Base-by-base conservation (phyloP, 1,140 invertebrate genomes). In the Macrocentrus cingulum region DNA sequence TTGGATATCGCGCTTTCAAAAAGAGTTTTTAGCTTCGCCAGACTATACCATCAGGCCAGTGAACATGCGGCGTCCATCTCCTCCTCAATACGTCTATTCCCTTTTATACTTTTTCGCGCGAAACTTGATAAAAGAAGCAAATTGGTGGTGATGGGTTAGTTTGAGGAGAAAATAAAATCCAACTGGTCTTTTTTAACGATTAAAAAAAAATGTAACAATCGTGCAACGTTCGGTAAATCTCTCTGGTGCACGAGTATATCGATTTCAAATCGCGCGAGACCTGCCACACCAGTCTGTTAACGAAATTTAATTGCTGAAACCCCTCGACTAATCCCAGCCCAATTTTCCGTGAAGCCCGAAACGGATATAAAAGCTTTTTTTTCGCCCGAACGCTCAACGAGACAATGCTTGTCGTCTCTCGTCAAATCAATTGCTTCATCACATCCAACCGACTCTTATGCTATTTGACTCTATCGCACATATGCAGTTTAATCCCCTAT, bases 221-320 rank as follows among this genome's bases (percentile, higher is more conserved):
- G 32, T 36, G 29, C 32, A 51, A 39, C 19, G 16, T 51, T 16
- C 25, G 49, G 36, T 51, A 36, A 51, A 51, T 51, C 49, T 32
- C 25, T 51, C 32, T 37, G 45, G 25, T 37, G 34, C 60, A 65
- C 36, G 37, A 22, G 13, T 39, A 39, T 68, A 69, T 69, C 68
- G 68, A 67, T 67, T 68, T 61, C 61, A 57, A 68, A 69, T 69
- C 67, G 66, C 64, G 61, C 60, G 54, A 37, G 49, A 16, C 16
- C 34, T 51, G 49, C 32, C n/a, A 18, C 13, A 49, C 46, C 18
- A 59, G 60, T 44, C 63, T 62, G 37, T 57, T 66, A 64, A 53
- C 58, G 61, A 67, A 69, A 69, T 69, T 69, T 69, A 69, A 69
- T 69, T 69, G 65, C 60, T 59, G 52, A 45, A 48, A 42, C 52